Evolutionary conservation across 2,888 invertebrate species (phyloP).

Genomic region (Ophion costatus): DNA sequence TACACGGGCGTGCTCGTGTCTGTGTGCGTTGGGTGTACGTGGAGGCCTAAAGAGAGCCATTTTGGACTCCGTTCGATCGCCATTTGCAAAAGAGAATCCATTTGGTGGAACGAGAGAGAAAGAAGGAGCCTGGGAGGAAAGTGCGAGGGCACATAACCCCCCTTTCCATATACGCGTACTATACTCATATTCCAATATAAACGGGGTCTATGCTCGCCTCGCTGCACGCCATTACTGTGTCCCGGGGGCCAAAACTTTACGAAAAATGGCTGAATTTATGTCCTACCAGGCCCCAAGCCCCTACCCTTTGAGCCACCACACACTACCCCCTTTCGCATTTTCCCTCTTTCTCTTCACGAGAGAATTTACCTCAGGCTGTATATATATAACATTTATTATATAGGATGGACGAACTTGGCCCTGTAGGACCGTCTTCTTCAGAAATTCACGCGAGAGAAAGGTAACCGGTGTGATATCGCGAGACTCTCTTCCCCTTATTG

Average conservation of each 20-base stretch:
- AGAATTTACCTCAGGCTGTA: slow-evolving; percentile 40
- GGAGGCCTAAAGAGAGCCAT: slow-evolving; percentile 33
- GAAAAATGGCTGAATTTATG: slow-evolving; percentile 71
- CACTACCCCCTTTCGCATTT: slow-evolving; percentile 41
- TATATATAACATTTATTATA: slow-evolving; percentile 48
- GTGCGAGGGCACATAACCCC: slow-evolving; percentile 46
- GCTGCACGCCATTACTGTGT: slow-evolving; percentile 79
- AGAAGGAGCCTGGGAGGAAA: slow-evolving; percentile 5
- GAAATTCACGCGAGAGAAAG: slow-evolving; percentile 31
- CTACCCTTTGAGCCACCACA: slow-evolving; percentile 33
- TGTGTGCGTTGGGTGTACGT: background rate
- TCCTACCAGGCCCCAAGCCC: slow-evolving; percentile 57
- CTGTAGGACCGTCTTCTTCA: slow-evolving; percentile 50
- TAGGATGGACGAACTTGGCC: slow-evolving; percentile 63
- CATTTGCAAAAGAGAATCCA: slow-evolving; percentile 54
- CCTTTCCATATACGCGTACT: slow-evolving; percentile 61
- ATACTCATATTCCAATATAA: slow-evolving; percentile 77
- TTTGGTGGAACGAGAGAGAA: slow-evolving; percentile 28
- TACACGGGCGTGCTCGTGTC: background rate
- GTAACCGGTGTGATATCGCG: slow-evolving; percentile 41
- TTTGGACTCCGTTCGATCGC: slow-evolving; percentile 49
- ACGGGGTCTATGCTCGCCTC: slow-evolving; percentile 75
- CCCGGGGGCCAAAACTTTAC: slow-evolving; percentile 80
- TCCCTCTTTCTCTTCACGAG: slow-evolving; percentile 51
- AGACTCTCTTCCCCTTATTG: slow-evolving; percentile 32